Evolutionary conservation across 2,113 vertebrate species (phyloP).

Genomic region (Semicossyphus pulcher): DNA sequence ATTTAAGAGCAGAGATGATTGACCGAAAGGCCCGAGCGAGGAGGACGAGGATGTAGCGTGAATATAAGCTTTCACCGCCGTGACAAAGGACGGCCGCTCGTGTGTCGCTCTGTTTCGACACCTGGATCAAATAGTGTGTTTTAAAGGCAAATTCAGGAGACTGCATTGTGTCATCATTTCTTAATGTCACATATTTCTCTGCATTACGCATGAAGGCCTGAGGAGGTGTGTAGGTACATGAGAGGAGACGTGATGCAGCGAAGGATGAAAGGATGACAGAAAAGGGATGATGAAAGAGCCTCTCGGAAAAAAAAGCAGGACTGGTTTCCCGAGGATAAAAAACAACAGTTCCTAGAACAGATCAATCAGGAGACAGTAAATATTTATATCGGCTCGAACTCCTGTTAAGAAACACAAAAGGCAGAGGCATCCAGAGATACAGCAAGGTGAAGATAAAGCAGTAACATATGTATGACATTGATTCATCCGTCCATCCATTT

Average conservation of each 20-base stretch:
- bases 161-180: conserved; percentile 29
- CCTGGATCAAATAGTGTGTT: conserved; percentile 27
- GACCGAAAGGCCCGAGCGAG: conserved; percentile 37
- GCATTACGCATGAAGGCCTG: conserved; percentile 13
- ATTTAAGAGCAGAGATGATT: conserved; percentile 50
- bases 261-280: conserved; percentile 55
- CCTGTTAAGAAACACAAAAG: conserved; percentile 4
- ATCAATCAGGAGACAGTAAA: conserved; percentile 23
- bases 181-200: conserved; percentile 37
- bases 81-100: conserved; percentile 43
- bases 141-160: background rate
- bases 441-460: conserved; percentile 11
- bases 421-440: conserved; percentile 2
- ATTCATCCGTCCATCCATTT: no score
- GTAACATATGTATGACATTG: no score
- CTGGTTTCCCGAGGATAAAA: conserved; percentile 43
- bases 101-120: conserved; percentile 41
- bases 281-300: conserved; percentile 47
- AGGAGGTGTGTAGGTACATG: conserved; percentile 15
- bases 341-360: conserved; percentile 39
- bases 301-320: conserved; percentile 12
- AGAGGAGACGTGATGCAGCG: conserved; percentile 34
- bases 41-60: conserved; percentile 15
- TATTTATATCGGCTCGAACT: conserved; percentile 16
- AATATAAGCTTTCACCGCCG: conserved; percentile 20